Evolutionary conservation across 2,888 invertebrate species (phyloP), one percentile per base, ranked within the genome.

Genomic region (Tribolium freemani): DNA sequence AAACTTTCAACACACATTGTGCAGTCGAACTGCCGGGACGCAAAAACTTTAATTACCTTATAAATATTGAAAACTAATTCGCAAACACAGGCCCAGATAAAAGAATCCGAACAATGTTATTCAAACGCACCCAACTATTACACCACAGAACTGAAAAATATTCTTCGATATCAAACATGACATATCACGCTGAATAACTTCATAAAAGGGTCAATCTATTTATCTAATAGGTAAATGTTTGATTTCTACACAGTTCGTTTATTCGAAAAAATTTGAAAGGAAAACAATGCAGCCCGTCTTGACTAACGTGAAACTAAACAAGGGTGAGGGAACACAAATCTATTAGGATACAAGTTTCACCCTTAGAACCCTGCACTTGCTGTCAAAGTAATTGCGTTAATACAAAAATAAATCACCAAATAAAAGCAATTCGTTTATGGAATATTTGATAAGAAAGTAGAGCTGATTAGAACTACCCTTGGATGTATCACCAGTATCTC

Each of bases 1-100:
- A 5, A 66, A 66, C 58, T 72, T 73, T 69, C 69, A 69, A 73
- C 73, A 66, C 57, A 72, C 69, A 72, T 64, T 72, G 72, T 69
- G 57, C 45, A 64, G 20, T 64, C 50, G 63, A 69, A 64, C 58
- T 63, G n/a, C 46, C 5, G 38, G 44, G 68, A 51, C 13, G 50
- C 48, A 66, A 69, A 73, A 73, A 69, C 9, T 38, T 60, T 70
- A 73, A 73, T 73, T 70, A 70, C 64, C 53, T 53, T 69, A 73
- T 73, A 70, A 73, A 73, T 73, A 73, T 73, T 73, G 50, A 63
- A 56, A 66, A 44, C 45, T 53, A 60, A 68, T 54, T 58, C 44
- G 26, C 31, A 58, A 64, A 71, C 51, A 51, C 48, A 10, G 11
- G 20, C 10, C 10, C 1, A 53, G 50, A 10, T 45, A 26, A 54